Conservation (phyloP, 2,113 vertebrate species). For the Ploceus nigricollis region DNA sequence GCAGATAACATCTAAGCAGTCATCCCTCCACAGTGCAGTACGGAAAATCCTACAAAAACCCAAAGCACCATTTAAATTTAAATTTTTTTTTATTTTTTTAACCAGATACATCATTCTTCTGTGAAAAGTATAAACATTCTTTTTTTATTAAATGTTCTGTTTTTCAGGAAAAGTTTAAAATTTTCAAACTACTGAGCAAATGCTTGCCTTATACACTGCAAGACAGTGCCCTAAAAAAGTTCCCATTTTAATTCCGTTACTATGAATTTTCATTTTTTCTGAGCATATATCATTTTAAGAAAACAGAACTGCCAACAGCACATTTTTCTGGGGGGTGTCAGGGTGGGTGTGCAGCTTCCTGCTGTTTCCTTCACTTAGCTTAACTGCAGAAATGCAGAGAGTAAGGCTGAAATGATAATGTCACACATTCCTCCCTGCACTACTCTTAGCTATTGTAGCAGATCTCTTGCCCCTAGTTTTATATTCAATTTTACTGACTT, state of each 20-base stretch:
- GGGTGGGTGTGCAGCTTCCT: not conserved
- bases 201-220: not conserved
- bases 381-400: not conserved
- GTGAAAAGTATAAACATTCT: not conserved
- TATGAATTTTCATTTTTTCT: not conserved
- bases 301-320: not conserved
- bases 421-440: not conserved
- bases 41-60: not conserved
- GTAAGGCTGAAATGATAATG: not conserved
- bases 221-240: not conserved
- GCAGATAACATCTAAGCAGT: no score
- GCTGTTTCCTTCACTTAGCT: not conserved
- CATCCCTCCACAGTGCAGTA: not conserved
- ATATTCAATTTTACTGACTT: not conserved
- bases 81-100: not conserved
- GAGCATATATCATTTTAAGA: not conserved
- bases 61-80: not conserved
- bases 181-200: not conserved
- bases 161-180: not conserved
- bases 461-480: not conserved
- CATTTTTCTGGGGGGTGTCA: accelerated
- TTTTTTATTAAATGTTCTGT: not conserved
- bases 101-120: not conserved
- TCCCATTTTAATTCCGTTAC: not conserved
- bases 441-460: not conserved